Evolutionary conservation across 35 echinoderm and acorn worm genomes (phyloP), one percentile per base, ranked within the genome.

Genomic region (Acanthaster planci): DNA sequence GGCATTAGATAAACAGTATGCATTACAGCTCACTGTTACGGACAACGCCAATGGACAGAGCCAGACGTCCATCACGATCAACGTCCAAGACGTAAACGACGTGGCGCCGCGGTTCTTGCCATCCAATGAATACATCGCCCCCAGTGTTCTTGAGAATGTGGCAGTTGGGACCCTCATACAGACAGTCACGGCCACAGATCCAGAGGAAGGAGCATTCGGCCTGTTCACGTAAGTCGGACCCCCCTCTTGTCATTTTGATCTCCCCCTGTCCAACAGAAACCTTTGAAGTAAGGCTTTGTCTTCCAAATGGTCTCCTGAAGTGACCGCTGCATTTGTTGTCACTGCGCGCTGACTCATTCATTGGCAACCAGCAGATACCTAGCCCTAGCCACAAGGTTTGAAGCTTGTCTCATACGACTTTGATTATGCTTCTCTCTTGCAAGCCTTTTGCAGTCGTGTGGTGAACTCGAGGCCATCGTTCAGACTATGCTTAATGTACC

Each of bases 81-180:
- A 0, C 14, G 21, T 90, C 31, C 64, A 19, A 7, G 89, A 97
- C 81, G 90, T 78, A 16, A 97, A 97, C 75, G 87, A 90, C 59
- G 1, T 53, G 7, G 76, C 84, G 1, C 94, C 94, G 19, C 54
- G 76, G 0, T 97, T 97, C 52, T 6, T 6, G 4, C 67, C 76
- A 23, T 42, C 51, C 0, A 0, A 77, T 0, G 32, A 4, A 9
- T 97, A 97, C 76, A 5, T 0, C 9, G 57, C 19, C 1, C 30
- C 16, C 5, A 72, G 30, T 29, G 59, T 89, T 5, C 19, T 40
- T 22, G 94, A 97, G 35, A 83, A 52, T 51, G 51, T 80, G 8
- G 32, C 0, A 5, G 82, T 84, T 29, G 86, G 78, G 1, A 78
- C 67, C 23, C 1, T 8, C 7, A 78, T 90, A 0, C 36, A 53